Evolutionary conservation across 2,797 vertebrate species (phyloP).

Genomic region (Silurus lanzhouensis): DNA sequence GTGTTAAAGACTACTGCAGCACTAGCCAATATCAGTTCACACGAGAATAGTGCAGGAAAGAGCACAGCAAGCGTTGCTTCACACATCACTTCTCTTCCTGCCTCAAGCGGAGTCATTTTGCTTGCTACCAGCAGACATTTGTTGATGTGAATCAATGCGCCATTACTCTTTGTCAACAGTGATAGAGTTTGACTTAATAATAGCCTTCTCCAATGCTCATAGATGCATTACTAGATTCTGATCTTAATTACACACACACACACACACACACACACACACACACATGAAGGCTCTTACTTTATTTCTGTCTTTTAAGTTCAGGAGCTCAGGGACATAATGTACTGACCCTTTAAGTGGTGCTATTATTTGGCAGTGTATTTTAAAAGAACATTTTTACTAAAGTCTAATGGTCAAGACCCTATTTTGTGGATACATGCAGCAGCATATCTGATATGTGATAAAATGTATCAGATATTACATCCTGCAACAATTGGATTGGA

Average conservation of each 20-base stretch:
- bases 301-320: constrained; percentile 30
- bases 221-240: background rate
- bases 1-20: background rate
- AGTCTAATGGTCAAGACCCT: background rate
- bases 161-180: background rate
- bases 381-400: background rate
- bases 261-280: constrained; percentile 8
- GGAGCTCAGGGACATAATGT: constrained; percentile 20
- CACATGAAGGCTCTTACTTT: constrained; percentile 17
- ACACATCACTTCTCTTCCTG: background rate
- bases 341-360: background rate
- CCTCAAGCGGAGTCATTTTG: background rate
- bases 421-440: background rate
- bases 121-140: background rate
- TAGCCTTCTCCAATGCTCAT: background rate
- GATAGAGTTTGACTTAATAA: background rate
- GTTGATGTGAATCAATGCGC: background rate
- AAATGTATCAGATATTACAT: background rate
- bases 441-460: background rate
- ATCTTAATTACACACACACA: constrained; percentile 49
- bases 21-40: background rate
- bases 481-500: background rate
- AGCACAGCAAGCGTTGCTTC: background rate
- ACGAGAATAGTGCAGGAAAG: background rate
- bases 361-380: background rate